phyloP scores from a whole-genome alignment of 2,113 vertebrate species.

The Isurus oxyrinchus region DNA sequence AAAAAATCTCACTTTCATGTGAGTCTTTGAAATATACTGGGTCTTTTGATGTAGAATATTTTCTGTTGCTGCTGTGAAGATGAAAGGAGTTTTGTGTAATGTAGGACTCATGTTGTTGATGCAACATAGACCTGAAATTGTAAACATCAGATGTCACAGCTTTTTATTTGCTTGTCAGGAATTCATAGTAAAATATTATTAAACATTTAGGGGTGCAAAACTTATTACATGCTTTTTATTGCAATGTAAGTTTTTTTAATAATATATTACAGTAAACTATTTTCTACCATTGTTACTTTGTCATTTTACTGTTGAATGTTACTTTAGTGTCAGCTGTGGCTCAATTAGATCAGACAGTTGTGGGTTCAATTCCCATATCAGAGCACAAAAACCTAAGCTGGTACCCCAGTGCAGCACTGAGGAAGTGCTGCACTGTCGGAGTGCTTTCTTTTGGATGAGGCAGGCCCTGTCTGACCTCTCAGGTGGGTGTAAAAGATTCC shows the following conservation, averaged over 20 bases:
- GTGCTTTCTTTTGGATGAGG: too few relatives aligned
- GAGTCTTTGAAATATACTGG: constrained; percentile 27
- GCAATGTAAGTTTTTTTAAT: background rate
- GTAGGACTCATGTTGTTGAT: background rate
- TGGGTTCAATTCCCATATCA: too few relatives aligned
- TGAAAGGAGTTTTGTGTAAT: constrained; percentile 19
- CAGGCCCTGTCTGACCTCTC: too few relatives aligned
- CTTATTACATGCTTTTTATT: background rate
- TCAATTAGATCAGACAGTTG: too few relatives aligned
- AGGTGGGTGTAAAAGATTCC: too few relatives aligned
- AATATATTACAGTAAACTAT: background rate
- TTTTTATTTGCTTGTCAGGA: background rate
- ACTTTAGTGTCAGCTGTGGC: too few relatives aligned
- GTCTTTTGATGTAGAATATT: constrained; percentile 34
- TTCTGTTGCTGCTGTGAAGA: constrained; percentile 5
- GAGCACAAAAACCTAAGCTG: too few relatives aligned
- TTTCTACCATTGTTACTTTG: background rate
- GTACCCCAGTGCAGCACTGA: too few relatives aligned
- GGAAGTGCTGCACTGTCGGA: too few relatives aligned
- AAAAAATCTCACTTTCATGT: constrained; percentile 27
- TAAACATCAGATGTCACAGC: constrained; percentile 5
- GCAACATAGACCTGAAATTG: background rate
- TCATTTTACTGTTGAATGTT: too few relatives aligned
- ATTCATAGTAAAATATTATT: background rate
- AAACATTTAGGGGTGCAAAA: background rate